Conservation (phyloP, 2,888 invertebrate genomes). For the Malthinus seriepunctatus region DNA sequence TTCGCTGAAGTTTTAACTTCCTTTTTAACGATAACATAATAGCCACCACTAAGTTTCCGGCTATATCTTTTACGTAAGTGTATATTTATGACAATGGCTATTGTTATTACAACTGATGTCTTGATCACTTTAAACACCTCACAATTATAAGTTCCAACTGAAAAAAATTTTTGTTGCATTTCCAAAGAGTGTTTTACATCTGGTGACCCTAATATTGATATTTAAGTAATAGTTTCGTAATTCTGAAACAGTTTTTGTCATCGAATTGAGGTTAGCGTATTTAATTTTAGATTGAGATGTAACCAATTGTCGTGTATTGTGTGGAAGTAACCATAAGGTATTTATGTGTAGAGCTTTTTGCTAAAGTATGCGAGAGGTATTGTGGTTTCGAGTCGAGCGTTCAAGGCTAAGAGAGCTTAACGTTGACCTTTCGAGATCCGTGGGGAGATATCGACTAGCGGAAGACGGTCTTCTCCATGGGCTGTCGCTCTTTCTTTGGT, state of each 20-base stretch:
- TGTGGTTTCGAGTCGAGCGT: conserved; percentile 29
- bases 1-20: conserved; percentile 23
- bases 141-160: too few relatives aligned
- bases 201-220: too few relatives aligned
- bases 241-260: too few relatives aligned
- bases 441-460: conserved; percentile 33
- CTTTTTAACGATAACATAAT: conserved; percentile 21
- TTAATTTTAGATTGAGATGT: too few relatives aligned
- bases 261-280: too few relatives aligned
- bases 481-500: conserved; percentile 23
- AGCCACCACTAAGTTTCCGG: conserved; percentile 24
- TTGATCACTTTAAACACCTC: too few relatives aligned
- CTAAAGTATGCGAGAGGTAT: not conserved
- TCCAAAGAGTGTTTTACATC: too few relatives aligned
- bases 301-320: too few relatives aligned
- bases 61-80: conserved; percentile 23
- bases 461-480: conserved; percentile 31
- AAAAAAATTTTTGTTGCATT: too few relatives aligned
- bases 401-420: conserved; percentile 30
- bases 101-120: conserved; percentile 17
- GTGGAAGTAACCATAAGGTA: too few relatives aligned
- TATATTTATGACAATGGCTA: conserved; percentile 15
- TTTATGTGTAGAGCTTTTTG: too few relatives aligned
- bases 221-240: too few relatives aligned
- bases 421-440: conserved; percentile 33